A percentile compares a stretch with the other conserved stretches of the same genome.
Evolutionary conservation across 2,888 invertebrate genomes (phyloP).

Genomic region (Netelia melanura): DNA sequence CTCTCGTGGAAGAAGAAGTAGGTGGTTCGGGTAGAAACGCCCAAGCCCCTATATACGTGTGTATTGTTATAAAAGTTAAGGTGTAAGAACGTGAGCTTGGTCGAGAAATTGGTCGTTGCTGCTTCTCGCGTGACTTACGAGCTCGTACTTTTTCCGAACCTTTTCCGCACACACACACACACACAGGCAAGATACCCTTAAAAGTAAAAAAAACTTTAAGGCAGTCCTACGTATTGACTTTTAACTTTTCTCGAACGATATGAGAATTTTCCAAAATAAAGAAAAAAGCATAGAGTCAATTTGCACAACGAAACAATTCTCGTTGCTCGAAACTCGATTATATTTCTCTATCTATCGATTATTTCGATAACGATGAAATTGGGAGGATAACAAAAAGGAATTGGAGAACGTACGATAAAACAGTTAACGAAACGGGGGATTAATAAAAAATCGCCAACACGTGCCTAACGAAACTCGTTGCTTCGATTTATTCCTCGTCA

Average conservation of each 20-base stretch:
- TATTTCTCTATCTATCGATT: too few species aligned
- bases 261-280: neutral
- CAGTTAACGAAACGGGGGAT: too few species aligned
- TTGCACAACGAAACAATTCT: neutral
- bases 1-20: slow-evolving; percentile 29
- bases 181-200: too few species aligned
- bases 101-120: slow-evolving; percentile 49
- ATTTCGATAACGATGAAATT: too few species aligned
- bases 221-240: slow-evolving; percentile 6
- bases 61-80: neutral
- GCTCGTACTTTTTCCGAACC: slow-evolving; percentile 42
- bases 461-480: neutral
- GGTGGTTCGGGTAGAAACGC: slow-evolving; percentile 10
- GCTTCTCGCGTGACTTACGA: slow-evolving; percentile 55
- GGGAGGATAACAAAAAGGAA: too few species aligned
- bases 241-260: neutral
- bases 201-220: neutral
- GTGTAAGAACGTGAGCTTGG: slow-evolving; percentile 31
- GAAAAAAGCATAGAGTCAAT: neutral
- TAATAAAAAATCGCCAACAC: neutral
- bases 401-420: too few species aligned
- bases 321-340: too few species aligned
- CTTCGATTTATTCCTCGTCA: neutral
- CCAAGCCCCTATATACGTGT: neutral
- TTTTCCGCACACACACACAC: slow-evolving; percentile 10